Conservation (phyloP, 37 sponge, comb jelly and placozoan species). For the Ianthella basta region DNA sequence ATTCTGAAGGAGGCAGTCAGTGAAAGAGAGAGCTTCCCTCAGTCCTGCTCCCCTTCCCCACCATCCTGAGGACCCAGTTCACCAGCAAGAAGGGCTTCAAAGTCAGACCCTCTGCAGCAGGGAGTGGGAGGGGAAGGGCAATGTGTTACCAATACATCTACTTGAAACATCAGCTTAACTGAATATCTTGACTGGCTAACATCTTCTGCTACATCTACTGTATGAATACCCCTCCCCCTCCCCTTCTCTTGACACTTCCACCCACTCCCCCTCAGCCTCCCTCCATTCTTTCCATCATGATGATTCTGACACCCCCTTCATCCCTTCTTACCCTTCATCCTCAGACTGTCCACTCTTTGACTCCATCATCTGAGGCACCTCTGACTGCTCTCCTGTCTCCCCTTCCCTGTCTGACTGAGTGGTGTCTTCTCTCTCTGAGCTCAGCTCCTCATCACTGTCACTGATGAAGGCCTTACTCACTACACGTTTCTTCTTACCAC, state of each 20-base stretch:
- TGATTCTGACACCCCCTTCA: too few relatives aligned
- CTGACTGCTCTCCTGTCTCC: neutral
- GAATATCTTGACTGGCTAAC: too few relatives aligned
- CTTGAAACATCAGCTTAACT: too few relatives aligned
- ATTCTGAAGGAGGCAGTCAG: too few relatives aligned
- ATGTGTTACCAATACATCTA: neutral
- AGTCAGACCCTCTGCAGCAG: conserved; percentile 4
- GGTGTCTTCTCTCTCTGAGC: neutral
- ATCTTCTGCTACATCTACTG: too few relatives aligned
- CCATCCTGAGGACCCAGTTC: neutral
- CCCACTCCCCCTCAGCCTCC: too few relatives aligned
- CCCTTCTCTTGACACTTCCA: too few relatives aligned
- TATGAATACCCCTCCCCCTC: too few relatives aligned
- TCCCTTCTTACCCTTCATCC: too few relatives aligned
- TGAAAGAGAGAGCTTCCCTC: too few relatives aligned
- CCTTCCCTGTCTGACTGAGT: neutral
- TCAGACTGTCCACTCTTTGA: too few relatives aligned
- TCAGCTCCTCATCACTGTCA: conserved; percentile 57
- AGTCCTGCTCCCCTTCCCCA: neutral
- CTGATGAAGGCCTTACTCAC: conserved; percentile 75
- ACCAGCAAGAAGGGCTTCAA: conserved; percentile 19
- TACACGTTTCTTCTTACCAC: conserved; percentile 52
- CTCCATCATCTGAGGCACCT: neutral
- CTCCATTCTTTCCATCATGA: too few relatives aligned
- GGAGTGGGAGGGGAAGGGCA: neutral